Percentiles rank a stretch among this genome's conserved stretches.
Evolutionary conservation across 2,797 vertebrate genomes (phyloP).

Genomic region (Linurgus olivaceus): DNA sequence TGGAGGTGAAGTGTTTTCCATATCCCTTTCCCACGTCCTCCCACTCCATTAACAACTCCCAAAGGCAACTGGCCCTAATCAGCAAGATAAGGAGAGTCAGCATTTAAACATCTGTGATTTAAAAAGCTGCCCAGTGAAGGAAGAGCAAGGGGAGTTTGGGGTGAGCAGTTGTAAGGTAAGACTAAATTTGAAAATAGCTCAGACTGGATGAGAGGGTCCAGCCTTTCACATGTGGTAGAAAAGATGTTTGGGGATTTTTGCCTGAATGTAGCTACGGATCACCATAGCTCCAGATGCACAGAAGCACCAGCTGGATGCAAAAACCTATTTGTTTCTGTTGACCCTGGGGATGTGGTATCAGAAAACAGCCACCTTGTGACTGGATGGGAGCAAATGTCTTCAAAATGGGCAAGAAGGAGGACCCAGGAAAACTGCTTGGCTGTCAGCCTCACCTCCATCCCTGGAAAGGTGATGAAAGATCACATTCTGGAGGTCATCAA

Average conservation of each 20-base stretch:
- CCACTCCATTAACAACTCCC: neutral
- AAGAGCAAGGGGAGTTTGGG: neutral
- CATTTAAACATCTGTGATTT: neutral
- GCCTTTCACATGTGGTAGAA: neutral
- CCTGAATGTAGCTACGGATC: neutral
- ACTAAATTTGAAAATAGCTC: neutral
- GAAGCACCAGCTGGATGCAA: neutral
- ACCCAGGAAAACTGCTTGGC: neutral
- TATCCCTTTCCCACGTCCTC: neutral
- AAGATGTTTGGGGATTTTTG: neutral
- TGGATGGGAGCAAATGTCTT: neutral
- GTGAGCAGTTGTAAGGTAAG: neutral
- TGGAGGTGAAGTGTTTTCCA: neutral
- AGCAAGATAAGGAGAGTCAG: neutral
- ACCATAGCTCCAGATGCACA: neutral
- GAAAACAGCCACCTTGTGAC: neutral
- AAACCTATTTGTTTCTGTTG: neutral
- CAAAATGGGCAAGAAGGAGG: neutral
- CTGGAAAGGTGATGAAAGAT: neutral
- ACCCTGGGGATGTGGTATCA: neutral
- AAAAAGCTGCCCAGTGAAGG: neutral
- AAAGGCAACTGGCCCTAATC: neutral
- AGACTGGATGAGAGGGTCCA: neutral
- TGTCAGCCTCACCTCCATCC: neutral
- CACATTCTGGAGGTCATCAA: neutral